A percentile compares a stretch with the other conserved stretches of the same genome.
Evolutionary conservation across 2,797 vertebrate species (phyloP).

Genomic region (Ctenopoma kingsleyae): DNA sequence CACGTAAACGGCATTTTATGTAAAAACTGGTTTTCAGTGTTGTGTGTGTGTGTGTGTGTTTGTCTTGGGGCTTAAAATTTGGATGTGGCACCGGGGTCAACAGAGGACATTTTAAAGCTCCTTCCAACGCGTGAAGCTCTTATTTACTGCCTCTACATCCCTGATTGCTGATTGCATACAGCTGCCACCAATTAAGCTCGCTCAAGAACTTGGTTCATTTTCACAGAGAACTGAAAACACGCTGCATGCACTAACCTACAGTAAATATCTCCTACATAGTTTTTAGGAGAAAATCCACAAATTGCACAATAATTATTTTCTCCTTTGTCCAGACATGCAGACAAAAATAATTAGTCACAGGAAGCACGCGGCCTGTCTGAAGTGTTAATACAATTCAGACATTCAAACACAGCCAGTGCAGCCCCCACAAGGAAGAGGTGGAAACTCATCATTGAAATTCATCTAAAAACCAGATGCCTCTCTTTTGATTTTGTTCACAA

Average conservation of each 20-base stretch:
- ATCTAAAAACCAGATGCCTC: conserved; percentile 65
- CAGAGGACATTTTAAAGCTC: conserved; percentile 42
- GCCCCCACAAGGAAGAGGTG: conserved; percentile 37
- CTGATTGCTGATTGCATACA: conserved; percentile 78
- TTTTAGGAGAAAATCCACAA: conserved; percentile 6
- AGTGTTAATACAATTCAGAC: conserved; percentile 65
- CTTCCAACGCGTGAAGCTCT: conserved; percentile 47
- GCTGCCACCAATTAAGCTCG: conserved; percentile 72
- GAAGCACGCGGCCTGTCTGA: conserved; percentile 40
- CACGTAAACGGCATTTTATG: conserved; percentile 16
- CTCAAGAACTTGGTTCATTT: conserved; percentile 28
- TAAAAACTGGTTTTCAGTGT: conserved; percentile 2
- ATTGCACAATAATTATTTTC: conserved; percentile 31
- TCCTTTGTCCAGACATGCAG: conserved; percentile 35
- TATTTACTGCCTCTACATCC: conserved; percentile 60
- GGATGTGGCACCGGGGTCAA: conserved; percentile 43
- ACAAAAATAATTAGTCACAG: conserved; percentile 35
- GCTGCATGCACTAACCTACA: neutral
- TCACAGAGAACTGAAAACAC: conserved; percentile 5
- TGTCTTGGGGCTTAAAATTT: conserved; percentile 14
- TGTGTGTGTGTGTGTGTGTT: too few relatives aligned
- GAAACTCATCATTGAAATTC: conserved; percentile 70
- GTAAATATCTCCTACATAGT: neutral
- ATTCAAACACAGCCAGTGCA: conserved; percentile 48
- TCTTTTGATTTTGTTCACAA: conserved; percentile 70